A percentile compares a stretch with the other conserved stretches of the same genome.
Evolutionary conservation across 2,888 invertebrate genomes (phyloP).

Genomic region (Atrina japonica): DNA sequence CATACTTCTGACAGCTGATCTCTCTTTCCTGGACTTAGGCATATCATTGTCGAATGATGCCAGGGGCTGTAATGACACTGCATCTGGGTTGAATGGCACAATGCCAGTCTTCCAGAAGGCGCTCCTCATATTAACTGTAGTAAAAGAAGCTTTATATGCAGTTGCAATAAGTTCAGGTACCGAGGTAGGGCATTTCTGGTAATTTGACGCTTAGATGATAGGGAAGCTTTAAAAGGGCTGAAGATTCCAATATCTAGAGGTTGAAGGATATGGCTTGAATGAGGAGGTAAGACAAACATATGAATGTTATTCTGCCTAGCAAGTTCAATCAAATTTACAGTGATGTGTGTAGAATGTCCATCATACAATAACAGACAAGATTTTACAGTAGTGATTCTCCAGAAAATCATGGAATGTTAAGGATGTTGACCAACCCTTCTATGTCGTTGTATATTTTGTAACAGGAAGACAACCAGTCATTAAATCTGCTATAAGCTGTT

Average conservation of each 20-base stretch:
- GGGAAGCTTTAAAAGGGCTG: neutral
- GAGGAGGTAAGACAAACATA: too few relatives aligned
- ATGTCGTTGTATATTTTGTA: conserved; percentile 1
- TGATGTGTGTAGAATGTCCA: too few relatives aligned
- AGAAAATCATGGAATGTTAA: too few relatives aligned
- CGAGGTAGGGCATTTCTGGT: neutral
- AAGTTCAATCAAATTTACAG: too few relatives aligned
- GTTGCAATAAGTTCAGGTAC: neutral
- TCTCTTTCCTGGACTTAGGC: neutral
- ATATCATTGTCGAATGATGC: neutral
- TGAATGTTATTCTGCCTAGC: too few relatives aligned
- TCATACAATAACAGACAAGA: too few relatives aligned
- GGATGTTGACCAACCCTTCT: too few relatives aligned
- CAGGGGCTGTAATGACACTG: conserved; percentile 2
- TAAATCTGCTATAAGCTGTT: too few relatives aligned
- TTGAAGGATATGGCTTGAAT: too few relatives aligned
- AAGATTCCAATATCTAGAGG: too few relatives aligned
- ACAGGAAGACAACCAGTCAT: neutral
- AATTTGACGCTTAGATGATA: neutral
- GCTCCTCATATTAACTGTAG: neutral
- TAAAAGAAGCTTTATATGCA: neutral
- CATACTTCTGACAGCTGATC: conserved; percentile 1
- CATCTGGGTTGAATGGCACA: neutral
- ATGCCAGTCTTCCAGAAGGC: neutral
- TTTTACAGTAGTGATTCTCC: too few relatives aligned